phyloP scores from a whole-genome alignment of 2,113 vertebrate genomes.

The Meriones unguiculatus region DNA sequence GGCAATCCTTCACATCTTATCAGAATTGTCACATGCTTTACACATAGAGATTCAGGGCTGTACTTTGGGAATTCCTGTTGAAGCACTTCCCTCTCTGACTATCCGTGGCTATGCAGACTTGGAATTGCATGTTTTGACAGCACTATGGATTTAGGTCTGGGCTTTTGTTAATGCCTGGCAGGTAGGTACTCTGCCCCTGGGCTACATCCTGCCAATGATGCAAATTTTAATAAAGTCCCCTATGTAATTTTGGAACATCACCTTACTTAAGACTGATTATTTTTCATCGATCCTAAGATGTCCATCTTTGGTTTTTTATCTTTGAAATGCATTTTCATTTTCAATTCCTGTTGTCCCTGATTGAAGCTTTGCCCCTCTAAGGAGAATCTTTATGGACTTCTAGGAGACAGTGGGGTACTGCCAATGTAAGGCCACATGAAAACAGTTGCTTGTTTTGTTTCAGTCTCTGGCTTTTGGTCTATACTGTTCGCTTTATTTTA shows the following conservation, averaged over 20 bases:
- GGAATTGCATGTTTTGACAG: neutral
- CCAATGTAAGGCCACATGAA: conserved; percentile 11
- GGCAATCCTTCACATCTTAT: conserved; percentile 40
- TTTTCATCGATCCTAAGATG: neutral
- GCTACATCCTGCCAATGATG: neutral
- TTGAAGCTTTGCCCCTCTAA: conserved; percentile 9
- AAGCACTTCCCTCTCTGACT: neutral
- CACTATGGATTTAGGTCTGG: neutral
- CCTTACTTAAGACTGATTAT: neutral
- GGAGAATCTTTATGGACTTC: conserved; percentile 47
- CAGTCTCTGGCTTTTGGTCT: conserved; percentile 37
- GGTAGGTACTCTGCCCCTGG: neutral
- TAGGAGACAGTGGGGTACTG: neutral
- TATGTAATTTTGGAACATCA: neutral
- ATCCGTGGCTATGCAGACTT: neutral
- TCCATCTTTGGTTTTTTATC: conserved; percentile 12
- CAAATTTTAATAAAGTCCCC: conserved; percentile 37
- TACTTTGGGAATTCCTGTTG: neutral
- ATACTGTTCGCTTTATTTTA: conserved; percentile 58
- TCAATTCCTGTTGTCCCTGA: conserved; percentile 1
- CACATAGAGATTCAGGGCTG: neutral
- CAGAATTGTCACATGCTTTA: neutral
- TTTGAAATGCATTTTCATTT: conserved; percentile 59
- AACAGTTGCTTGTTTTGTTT: conserved; percentile 56
- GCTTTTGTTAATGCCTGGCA: neutral